Evolutionary conservation across 1,140 invertebrate species (phyloP).

Genomic region (Anagrus nilaparvatae): DNA sequence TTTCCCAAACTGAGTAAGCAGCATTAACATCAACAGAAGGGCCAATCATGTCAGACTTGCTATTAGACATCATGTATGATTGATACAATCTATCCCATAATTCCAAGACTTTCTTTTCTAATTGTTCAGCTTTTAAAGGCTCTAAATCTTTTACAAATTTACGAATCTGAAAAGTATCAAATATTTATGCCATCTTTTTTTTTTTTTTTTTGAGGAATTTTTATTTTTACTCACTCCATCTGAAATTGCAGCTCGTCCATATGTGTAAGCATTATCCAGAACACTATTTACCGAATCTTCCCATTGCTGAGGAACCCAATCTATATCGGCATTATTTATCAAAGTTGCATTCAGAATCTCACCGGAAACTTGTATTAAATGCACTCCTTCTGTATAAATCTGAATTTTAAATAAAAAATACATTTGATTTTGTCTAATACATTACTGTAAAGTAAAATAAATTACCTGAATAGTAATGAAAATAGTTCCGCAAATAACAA

Average conservation of each 20-base stretch:
- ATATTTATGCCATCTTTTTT: neutral
- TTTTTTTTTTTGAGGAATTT: too few species aligned
- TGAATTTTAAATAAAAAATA: slow-evolving; percentile 33
- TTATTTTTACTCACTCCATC: slow-evolving; percentile 55
- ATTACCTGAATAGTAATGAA: slow-evolving; percentile 53
- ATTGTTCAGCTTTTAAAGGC: slow-evolving; percentile 65
- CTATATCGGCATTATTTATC: slow-evolving; percentile 75
- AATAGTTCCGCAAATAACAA: slow-evolving; percentile 41
- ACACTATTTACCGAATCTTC: slow-evolving; percentile 75
- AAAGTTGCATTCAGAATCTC: slow-evolving; percentile 85
- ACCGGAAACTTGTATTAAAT: slow-evolving; percentile 78
- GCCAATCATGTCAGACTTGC: slow-evolving; percentile 45
- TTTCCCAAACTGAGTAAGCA: slow-evolving; percentile 58
- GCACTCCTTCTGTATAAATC: slow-evolving; percentile 92
- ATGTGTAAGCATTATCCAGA: slow-evolving; percentile 83
- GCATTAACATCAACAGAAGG: slow-evolving; percentile 53
- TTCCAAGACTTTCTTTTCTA: slow-evolving; percentile 87
- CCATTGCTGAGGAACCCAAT: slow-evolving; percentile 50
- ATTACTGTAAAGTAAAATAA: neutral
- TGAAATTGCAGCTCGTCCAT: slow-evolving; percentile 77
- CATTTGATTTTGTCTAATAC: neutral
- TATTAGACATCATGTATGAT: slow-evolving; percentile 69
- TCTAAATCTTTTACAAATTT: slow-evolving; percentile 73
- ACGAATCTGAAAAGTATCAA: slow-evolving; percentile 52
- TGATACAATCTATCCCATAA: slow-evolving; percentile 89